These are phyloP conservation scores for Muraenolepis orangiensis DNA, from an alignment of 2,797 vertebrate species.

Conservation along the genomic window DNA sequence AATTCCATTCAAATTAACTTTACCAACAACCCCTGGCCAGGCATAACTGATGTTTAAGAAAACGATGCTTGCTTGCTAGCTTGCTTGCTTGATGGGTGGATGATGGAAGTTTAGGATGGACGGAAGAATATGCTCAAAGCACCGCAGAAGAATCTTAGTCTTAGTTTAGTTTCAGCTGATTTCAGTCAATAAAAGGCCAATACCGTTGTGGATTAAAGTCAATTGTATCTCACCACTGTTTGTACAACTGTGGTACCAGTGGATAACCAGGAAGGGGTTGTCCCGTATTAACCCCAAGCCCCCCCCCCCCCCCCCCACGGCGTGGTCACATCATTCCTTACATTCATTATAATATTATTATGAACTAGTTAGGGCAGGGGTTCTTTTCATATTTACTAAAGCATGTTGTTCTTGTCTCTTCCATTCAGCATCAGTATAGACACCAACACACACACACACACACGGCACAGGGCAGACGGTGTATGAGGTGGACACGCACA, in stretches of 20 bases:
- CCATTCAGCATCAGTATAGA: background rate
- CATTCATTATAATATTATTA: background rate
- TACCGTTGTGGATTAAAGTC: background rate
- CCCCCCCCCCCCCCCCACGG: too few relatives aligned
- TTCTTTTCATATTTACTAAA: background rate
- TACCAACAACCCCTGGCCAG: background rate
- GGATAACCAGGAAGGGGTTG: background rate
- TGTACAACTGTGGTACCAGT: background rate
- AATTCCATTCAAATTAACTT: background rate
- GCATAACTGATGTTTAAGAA: background rate
- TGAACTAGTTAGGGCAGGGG: background rate
- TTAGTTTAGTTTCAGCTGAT: background rate
- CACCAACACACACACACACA: slow-evolving; percentile 11
- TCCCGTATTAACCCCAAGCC: too few relatives aligned
- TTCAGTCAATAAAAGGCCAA: background rate
- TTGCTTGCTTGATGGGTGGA: background rate
- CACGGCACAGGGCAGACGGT: slow-evolving; percentile 42
- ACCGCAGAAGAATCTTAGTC: background rate
- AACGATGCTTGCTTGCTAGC: too few relatives aligned
- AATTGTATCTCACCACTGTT: background rate
- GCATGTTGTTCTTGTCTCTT: slow-evolving; percentile 1
- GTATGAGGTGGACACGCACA: background rate
- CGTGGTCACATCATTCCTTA: background rate
- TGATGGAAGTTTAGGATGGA: background rate
- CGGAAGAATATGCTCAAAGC: background rate